Percentiles rank a stretch among this genome's conserved stretches.
These are phyloP conservation scores for Betta splendens DNA, from an alignment of 2,797 vertebrate species.

Conservation along the genomic window DNA sequence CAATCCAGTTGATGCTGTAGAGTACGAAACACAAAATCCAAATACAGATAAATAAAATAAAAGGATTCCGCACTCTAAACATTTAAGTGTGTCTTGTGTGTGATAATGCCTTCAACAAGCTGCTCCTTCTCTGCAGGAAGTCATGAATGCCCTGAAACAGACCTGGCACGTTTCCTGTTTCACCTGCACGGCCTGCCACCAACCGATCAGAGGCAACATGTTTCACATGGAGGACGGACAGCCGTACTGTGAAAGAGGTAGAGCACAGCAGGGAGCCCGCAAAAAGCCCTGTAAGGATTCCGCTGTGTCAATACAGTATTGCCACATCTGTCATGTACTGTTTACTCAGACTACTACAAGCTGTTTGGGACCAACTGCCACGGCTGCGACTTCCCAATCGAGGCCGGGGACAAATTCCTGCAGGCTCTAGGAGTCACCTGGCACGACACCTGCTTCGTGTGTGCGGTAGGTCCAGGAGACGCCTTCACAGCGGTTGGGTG, in stretches of 20 bases:
- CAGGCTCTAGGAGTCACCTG: conserved; percentile 94
- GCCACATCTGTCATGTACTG: conserved; percentile 1
- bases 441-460: conserved; percentile 99
- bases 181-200: conserved; percentile 90
- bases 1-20: no score
- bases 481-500: not conserved
- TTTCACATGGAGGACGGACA: conserved; percentile 98
- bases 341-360: conserved; percentile 88
- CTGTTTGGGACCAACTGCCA: conserved; percentile 95
- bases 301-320: not conserved
- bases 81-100: not conserved
- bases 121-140: conserved; percentile 82
- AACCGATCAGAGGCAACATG: conserved; percentile 93
- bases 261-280: not conserved
- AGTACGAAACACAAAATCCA: not conserved
- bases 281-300: no score
- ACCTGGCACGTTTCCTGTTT: conserved; percentile 98
- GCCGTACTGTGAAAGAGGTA: conserved; percentile 97
- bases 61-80: not conserved
- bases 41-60: not conserved
- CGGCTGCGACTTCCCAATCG: conserved; percentile 97
- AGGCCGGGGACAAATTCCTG: conserved; percentile 96
- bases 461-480: conserved; percentile 83
- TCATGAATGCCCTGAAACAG: conserved; percentile 98
- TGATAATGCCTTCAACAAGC: not conserved